Evolutionary conservation across 2,113 vertebrate genomes (phyloP), one percentile per base, ranked within the genome.

Genomic region (Marmota monax): DNA sequence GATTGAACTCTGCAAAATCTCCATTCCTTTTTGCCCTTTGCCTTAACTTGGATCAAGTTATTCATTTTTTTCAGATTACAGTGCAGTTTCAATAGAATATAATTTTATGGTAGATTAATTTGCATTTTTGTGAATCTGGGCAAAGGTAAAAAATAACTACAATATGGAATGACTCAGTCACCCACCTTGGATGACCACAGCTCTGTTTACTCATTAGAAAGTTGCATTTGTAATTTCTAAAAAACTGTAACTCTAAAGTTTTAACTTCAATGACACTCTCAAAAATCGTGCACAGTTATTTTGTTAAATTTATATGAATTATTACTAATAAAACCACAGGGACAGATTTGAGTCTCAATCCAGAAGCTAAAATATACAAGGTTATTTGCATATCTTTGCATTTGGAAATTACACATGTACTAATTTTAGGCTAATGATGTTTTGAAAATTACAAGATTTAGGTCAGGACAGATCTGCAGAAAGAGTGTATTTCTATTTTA

Each of bases 401-500:
- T 79, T 94, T 74, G n/a, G 80, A 96, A 96, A 25, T 90, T 78
- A 92, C 27, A 56, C 53, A 89, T 92, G 79, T 37, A 12, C 12
- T 96, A 83, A 79, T 42, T 92, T 96, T 74, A 92, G 83, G 13
- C 45, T 94, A 91, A 78, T 4, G 76, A 3, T 56, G 22, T 92
- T 93, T 93, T 45, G n/a, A 80, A 94, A 97, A 90, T n/a, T 87
- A 88, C 32, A 74, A 74, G 76, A n/a, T 80, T 85, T 69, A 70
- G 11, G 86, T 77, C 76, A 92, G 11, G 25, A 80, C 84, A 10
- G 20, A 88, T 74, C 25, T 77, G 78, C 39, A 95, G 39, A 83
- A 77, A 90, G 17, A 93, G 88, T 42, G 7, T 76, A 20, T 80
- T 90, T 93, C 25, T 79, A 48, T 78, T 92, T 92, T 88, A 16